Base-by-base conservation (phyloP, 2,888 invertebrate species). In the Sipha maydis region DNA sequence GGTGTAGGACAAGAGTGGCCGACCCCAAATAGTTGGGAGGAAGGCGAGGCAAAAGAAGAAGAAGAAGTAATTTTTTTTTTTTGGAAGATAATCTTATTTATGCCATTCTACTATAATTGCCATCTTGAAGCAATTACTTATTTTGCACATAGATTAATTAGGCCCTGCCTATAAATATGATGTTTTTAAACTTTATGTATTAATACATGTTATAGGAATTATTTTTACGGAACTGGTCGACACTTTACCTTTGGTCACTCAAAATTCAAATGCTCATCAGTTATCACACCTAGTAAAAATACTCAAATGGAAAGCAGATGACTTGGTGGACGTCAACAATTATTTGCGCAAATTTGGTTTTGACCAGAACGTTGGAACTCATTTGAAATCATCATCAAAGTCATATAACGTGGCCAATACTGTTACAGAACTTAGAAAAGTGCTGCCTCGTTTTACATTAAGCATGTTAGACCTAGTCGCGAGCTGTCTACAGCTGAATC, bases 401-500 rank as follows among this genome's bases (percentile, higher is more conserved):
- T 85, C 85, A 14, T 85, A 85, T 54, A 38, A 3, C 34, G 1
- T 71, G 0, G 25, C 69, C 9, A 78, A 38, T 11, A 85, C 85
- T 4, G 69, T 78, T 1, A 0, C 54, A 14, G 48, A 48, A 34
- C 78, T 85, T 54, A 21, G 31, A 54, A 78, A 78, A 21, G n/a
- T 54, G 17, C 78, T 69, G 9, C 5, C 31, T 11, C 2, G n/a
- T 5, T 85, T 78, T 78, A 78, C 85, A 5, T 34, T 4, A 41
- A 7, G n/a, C 17, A n/a, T 85, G 11, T 7, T 85, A 3, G 69
- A 78, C 34, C 31, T 85, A 71, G 48, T 48, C 0, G 21, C 78
- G n/a, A n/a, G 78, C n/a, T 85, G 85, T 69, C 34, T 85, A 11
- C 85, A 85, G n/a, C 34, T 85, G n/a, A 78, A 85, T 21, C 78